Base-by-base conservation (phyloP, 2,113 vertebrate genomes). In the Camelus bactrianus region DNA sequence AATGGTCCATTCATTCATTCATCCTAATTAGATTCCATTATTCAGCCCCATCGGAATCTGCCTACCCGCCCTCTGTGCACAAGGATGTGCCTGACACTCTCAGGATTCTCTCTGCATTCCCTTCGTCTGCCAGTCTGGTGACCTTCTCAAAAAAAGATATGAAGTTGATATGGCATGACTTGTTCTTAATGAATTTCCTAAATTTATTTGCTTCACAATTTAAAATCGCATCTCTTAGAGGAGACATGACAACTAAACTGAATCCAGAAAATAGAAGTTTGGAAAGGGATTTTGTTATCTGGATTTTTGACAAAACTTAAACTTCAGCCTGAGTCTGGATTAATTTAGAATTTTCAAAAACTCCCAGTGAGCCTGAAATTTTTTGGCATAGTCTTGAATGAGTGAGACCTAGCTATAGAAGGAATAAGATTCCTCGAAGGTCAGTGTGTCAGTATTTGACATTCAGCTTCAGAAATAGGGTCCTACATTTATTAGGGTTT, bases 271-370 rank as follows among this genome's bases (percentile, higher is more conserved):
- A 50, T n/a, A 48, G 17, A 35, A 50, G 4, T 70, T 54, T 70
- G 46, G 65, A 62, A 95, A 94, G 73, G 42, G 67, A 70, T 90
- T 87, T 87, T 94, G 32, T 87, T 81, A 28, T 42, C 46, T 91
- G 69, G 52, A 19, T 77, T 88, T 96, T 86, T 92, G 81, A 87
- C 54, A 75, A 83, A 76, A 56, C 15, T 56, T 56, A 84, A 83
- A 87, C 30, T 72, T n/a, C 13, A 42, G n/a, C 46, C 58, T 62
- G 30, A 75, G 64, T 72, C 75, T 93, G 65, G 50, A 60, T 81
- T 94, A 65, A 65, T 84, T 87, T 72, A 67, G 32, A 88, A 54
- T 92, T 92, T 93, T 89, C 58, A 60, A 35, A 81, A 96, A 65
- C 50, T 76, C 26, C 50, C 8, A 14, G 4, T 38, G 42, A 84